These are phyloP conservation scores for Ceraclea dissimilis DNA, from an alignment of 2,888 invertebrate genomes.

Conservation along the genomic window DNA sequence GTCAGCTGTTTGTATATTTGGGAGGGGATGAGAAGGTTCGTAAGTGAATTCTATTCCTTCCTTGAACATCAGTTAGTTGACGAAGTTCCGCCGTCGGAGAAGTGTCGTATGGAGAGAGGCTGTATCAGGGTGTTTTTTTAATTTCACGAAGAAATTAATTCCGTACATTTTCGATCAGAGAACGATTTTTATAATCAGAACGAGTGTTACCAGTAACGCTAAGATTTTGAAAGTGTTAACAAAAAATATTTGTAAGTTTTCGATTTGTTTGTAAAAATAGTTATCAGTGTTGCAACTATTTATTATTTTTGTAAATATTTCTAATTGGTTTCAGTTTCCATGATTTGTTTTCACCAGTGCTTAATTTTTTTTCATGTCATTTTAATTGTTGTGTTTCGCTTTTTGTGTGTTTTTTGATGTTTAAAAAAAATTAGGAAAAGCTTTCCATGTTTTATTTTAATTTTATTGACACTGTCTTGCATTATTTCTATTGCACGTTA, in stretches of 20 bases:
- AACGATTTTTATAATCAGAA: not conserved
- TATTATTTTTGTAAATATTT: not conserved
- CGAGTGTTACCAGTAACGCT: not conserved
- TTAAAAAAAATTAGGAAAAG: no score
- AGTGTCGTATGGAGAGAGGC: not conserved
- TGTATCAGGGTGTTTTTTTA: not conserved
- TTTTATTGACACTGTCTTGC: no score
- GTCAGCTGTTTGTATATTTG: conserved; percentile 27
- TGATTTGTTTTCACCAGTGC: not conserved
- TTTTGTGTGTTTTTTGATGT: not conserved
- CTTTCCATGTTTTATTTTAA: no score
- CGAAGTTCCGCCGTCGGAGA: conserved; percentile 7
- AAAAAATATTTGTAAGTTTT: not conserved
- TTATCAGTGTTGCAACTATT: not conserved
- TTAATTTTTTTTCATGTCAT: not conserved
- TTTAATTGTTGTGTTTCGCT: not conserved
- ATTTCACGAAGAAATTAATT: not conserved
- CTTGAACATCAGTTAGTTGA: conserved; percentile 14
- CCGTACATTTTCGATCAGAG: not conserved
- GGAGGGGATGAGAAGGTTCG: conserved; percentile 29
- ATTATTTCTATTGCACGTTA: no score
- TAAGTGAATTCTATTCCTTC: conserved; percentile 4
- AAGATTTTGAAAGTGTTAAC: not conserved
- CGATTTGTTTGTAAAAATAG: not conserved
- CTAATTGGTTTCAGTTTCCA: not conserved